Percentiles rank a stretch among this genome's conserved stretches.
Evolutionary conservation across 2,888 invertebrate genomes (phyloP).

Genomic region (Hirudinaria manillensis): DNA sequence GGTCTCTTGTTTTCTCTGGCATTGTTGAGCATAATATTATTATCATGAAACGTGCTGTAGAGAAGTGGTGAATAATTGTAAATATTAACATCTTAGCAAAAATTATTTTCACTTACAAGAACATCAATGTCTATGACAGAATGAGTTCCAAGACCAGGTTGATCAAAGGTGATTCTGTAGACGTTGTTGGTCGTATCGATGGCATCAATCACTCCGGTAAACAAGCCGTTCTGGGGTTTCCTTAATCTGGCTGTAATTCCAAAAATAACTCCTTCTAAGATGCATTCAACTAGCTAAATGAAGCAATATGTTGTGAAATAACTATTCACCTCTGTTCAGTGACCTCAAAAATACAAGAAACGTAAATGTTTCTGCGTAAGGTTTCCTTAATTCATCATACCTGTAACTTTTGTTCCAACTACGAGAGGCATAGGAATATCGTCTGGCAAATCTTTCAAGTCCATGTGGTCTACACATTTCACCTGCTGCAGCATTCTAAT

Average conservation of each 20-base stretch:
- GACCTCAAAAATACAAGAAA: too few species aligned
- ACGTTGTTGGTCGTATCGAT: slow-evolving; percentile 89
- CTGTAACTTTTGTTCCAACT: slow-evolving; percentile 78
- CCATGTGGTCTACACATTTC: slow-evolving; percentile 70
- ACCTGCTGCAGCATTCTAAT: slow-evolving; percentile 87
- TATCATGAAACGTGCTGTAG: neutral
- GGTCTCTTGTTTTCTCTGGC: neutral
- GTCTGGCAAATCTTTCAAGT: slow-evolving; percentile 86
- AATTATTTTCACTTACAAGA: slow-evolving; percentile 52
- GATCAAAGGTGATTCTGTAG: slow-evolving; percentile 88
- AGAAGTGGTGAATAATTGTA: neutral
- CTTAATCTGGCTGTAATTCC: slow-evolving; percentile 72
- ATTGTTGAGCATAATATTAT: neutral
- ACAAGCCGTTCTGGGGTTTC: slow-evolving; percentile 88
- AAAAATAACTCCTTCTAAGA: neutral
- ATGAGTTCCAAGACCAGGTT: slow-evolving; percentile 84
- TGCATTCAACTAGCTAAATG: neutral
- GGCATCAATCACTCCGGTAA: slow-evolving; percentile 86
- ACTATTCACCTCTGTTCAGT: too few species aligned
- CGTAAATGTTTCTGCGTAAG: too few species aligned
- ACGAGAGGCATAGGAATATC: slow-evolving; percentile 90
- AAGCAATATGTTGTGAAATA: too few species aligned
- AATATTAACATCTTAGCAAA: neutral
- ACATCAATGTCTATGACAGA: slow-evolving; percentile 95
- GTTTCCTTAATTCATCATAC: slow-evolving; percentile 33